Conservation (phyloP, 2,797 vertebrate species). For the Emys orbicularis region DNA sequence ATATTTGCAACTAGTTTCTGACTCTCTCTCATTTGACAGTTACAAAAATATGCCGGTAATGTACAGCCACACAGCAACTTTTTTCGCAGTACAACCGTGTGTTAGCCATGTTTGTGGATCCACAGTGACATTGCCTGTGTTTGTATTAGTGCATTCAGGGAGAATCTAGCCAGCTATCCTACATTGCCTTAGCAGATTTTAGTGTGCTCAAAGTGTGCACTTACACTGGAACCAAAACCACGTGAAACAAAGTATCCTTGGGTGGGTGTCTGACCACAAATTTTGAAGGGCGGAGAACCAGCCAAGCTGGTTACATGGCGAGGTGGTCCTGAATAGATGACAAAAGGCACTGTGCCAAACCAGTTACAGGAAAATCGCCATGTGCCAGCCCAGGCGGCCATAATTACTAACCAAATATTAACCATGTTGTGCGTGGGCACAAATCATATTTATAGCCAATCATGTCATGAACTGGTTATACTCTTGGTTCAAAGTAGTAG, state of each 20-base stretch:
- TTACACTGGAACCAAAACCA: constrained; percentile 9
- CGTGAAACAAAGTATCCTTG: background rate
- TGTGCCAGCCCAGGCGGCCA: constrained; percentile 47
- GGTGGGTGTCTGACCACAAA: constrained; percentile 53
- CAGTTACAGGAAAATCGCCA: constrained; percentile 42
- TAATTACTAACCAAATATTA: constrained; percentile 17
- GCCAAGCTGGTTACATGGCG: constrained; percentile 51
- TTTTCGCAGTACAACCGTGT: background rate
- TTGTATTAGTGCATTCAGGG: background rate
- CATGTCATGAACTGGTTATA: constrained; percentile 57
- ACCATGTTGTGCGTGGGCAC: constrained; percentile 62
- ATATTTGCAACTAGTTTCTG: background rate
- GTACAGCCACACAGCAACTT: fast-evolving
- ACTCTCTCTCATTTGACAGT: background rate
- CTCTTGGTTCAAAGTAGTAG: constrained; percentile 26
- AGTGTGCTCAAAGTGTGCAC: background rate
- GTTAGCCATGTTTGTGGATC: background rate
- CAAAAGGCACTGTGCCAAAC: constrained; percentile 44
- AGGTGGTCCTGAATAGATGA: constrained; percentile 45
- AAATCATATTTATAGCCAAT: constrained; percentile 65
- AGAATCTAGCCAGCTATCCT: background rate
- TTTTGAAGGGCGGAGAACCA: constrained; percentile 15
- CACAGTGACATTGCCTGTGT: background rate
- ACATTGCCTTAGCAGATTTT: background rate
- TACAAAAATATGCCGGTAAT: background rate